Evolutionary conservation across 2,888 invertebrate genomes (phyloP).

Genomic region (Ophioninae sp.): DNA sequence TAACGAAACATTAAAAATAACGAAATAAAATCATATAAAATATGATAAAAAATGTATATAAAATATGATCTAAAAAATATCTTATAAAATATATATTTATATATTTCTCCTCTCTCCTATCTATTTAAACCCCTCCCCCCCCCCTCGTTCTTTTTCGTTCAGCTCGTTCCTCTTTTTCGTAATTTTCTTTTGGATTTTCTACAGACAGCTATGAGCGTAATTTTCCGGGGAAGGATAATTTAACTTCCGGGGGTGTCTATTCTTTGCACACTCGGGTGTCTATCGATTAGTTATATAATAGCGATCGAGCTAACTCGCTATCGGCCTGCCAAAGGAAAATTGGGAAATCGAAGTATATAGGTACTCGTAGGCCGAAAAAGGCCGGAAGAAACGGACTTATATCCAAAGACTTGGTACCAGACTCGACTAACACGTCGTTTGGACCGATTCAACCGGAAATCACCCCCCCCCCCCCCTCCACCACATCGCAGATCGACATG

Average conservation of each 20-base stretch:
- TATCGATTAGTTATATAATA: constrained; percentile 55
- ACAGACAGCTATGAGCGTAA: constrained; percentile 18
- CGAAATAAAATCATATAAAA: too few species aligned
- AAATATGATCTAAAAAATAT: too few species aligned
- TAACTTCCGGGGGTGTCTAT: constrained; percentile 52
- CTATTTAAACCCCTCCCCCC: not conserved
- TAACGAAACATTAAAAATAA: too few species aligned
- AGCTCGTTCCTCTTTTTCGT: constrained; percentile 22
- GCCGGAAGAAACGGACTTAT: constrained; percentile 35
- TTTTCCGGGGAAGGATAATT: constrained; percentile 52
- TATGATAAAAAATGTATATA: too few species aligned
- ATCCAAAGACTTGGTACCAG: constrained; percentile 42
- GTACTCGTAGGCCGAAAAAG: constrained; percentile 2
- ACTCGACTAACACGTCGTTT: constrained; percentile 42
- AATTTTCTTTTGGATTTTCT: constrained; percentile 30
- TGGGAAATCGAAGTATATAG: constrained; percentile 20
- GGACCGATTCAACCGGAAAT: constrained; percentile 55
- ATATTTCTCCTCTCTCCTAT: not conserved
- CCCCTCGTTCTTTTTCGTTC: constrained; percentile 4
- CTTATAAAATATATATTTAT: too few species aligned
- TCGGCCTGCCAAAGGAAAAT: constrained; percentile 45
- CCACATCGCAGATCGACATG: constrained; percentile 18
- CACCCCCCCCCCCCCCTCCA: not conserved
- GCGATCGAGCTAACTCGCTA: constrained; percentile 3
- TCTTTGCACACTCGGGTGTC: constrained; percentile 35